Percentiles rank a stretch among this genome's conserved stretches.
Evolutionary conservation across 2,113 vertebrate species (phyloP).

Genomic region (Morone chrysops): DNA sequence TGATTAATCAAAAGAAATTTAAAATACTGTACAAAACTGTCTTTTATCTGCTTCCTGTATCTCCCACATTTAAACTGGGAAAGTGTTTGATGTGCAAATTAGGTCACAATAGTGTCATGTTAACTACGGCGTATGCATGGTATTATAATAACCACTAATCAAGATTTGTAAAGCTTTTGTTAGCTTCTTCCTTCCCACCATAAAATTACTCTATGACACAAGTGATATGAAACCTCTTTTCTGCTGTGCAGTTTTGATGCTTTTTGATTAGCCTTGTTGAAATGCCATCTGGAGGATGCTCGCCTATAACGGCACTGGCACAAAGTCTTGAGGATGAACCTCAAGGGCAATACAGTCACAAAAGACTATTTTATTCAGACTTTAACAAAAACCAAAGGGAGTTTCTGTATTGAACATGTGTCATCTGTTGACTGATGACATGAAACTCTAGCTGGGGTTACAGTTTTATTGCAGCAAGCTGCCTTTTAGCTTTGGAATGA

Average conservation of each 20-base stretch:
- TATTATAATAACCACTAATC: neutral
- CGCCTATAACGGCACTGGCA: neutral
- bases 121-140: neutral
- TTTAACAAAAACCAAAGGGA: neutral
- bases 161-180: neutral
- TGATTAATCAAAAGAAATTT: too few species aligned
- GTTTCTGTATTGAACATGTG: neutral
- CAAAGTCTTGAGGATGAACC: neutral
- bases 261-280: neutral
- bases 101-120: neutral
- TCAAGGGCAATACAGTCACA: neutral
- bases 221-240: neutral
- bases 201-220: neutral
- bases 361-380: neutral
- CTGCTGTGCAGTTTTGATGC: neutral
- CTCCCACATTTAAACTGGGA: too few species aligned
- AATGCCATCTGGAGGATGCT: neutral
- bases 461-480: neutral
- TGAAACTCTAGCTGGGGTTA: slow-evolving; percentile 1
- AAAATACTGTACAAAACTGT: too few species aligned
- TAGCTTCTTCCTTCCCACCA: neutral
- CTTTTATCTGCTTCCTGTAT: too few species aligned
- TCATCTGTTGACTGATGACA: slow-evolving; percentile 20
- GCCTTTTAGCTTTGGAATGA: neutral
- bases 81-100: neutral